Conservation (phyloP, 2,797 vertebrate species). For the Protonibea diacanthus region DNA sequence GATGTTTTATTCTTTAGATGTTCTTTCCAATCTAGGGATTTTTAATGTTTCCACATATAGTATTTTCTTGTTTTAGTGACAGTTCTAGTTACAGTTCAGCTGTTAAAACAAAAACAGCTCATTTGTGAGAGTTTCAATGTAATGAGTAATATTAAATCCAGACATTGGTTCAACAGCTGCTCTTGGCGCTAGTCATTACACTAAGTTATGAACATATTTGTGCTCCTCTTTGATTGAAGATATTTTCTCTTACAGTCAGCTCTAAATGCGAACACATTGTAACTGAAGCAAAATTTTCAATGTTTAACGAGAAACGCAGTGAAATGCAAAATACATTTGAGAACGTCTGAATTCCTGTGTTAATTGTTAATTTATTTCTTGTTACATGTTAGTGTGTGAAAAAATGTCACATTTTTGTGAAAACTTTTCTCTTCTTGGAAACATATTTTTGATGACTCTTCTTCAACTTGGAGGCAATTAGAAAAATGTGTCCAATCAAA, state of each 20-base stretch:
- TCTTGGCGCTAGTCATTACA: not conserved
- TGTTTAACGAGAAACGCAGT: not conserved
- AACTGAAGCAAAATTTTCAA: not conserved
- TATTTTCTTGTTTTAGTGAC: not conserved
- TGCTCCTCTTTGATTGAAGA: not conserved
- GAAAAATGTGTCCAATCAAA: not conserved
- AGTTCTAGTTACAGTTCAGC: not conserved
- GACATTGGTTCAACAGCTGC: not conserved
- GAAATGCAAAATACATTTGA: not conserved
- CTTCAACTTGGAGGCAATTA: not conserved
- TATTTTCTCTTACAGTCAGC: not conserved
- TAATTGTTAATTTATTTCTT: not conserved
- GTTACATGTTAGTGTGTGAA: too few relatives aligned
- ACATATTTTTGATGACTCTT: not conserved
- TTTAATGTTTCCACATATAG: not conserved
- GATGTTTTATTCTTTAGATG: not conserved
- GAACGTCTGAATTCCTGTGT: not conserved
- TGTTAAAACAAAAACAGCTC: not conserved
- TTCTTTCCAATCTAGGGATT: not conserved
- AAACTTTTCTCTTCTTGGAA: not conserved
- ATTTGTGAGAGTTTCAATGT: not conserved
- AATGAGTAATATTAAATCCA: conserved; percentile 20
- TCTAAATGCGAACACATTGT: not conserved
- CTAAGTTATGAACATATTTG: not conserved
- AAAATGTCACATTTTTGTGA: too few relatives aligned